phyloP scores from a whole-genome alignment of 92 coral and sea anemone genomes.

The Epizoanthus stellaris region DNA sequence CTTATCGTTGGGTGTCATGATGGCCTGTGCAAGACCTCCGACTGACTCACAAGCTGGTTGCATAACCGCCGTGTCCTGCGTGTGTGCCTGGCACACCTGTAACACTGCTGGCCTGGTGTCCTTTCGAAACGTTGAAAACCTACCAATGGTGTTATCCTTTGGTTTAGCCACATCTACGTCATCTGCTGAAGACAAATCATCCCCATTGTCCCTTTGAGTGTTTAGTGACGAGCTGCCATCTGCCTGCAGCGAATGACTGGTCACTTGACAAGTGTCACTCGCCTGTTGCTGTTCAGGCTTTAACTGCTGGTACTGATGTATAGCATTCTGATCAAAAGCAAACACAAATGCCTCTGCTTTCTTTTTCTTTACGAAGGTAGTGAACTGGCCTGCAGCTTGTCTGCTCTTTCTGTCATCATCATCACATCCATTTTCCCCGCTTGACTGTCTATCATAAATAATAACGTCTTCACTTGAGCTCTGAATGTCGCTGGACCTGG shows the following conservation, averaged over 20 bases:
- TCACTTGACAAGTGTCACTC: background rate
- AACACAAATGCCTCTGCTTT: constrained; percentile 57
- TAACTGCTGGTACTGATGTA: constrained; percentile 29
- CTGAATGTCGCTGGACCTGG: background rate
- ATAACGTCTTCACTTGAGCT: constrained; percentile 23
- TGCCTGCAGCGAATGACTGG: background rate
- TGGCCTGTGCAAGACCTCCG: constrained; percentile 27
- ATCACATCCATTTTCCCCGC: background rate
- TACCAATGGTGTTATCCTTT: constrained; percentile 33
- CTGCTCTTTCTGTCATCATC: constrained; percentile 2
- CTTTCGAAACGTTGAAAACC: constrained; percentile 62
- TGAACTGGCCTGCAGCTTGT: background rate
- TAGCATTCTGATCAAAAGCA: constrained; percentile 57
- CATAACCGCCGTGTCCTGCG: background rate
- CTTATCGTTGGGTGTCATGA: constrained; percentile 34
- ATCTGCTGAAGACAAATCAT: background rate
- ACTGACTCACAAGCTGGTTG: background rate
- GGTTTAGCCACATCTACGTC: constrained; percentile 5
- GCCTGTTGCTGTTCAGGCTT: background rate
- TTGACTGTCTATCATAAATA: constrained; percentile 15
- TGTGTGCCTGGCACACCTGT: background rate
- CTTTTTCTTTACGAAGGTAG: constrained; percentile 26
- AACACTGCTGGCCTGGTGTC: constrained; percentile 15
- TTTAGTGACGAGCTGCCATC: background rate
- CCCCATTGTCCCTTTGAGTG: background rate